These are phyloP conservation scores for human (Homo sapiens) DNA, from an alignment of 2,113 vertebrate genomes.

Conservation along the genomic window DNA sequence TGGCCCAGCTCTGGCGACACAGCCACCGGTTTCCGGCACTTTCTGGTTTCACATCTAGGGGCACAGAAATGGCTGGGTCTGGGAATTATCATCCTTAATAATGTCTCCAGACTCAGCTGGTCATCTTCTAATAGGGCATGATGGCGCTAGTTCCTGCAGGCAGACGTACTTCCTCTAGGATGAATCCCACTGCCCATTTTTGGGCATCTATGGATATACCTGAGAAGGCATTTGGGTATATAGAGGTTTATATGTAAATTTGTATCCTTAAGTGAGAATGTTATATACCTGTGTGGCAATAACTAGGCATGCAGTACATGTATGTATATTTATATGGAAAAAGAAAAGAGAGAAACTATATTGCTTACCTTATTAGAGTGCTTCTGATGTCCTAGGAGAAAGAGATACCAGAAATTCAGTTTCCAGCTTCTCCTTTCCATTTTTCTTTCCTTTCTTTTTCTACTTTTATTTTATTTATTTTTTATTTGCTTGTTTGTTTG, in stretches of 20 bases:
- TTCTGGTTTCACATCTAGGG: conserved; percentile 74
- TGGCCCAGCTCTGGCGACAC: conserved; percentile 73
- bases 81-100: not conserved
- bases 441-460: too few relatives aligned
- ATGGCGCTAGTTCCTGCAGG: not conserved
- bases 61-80: not conserved
- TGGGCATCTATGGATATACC: fast-evolving
- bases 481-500: too few relatives aligned
- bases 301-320: not conserved
- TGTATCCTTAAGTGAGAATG: not conserved
- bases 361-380: conserved; percentile 71
- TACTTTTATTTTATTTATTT: too few relatives aligned
- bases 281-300: not conserved
- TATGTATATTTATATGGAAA: not conserved
- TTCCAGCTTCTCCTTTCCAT: not conserved
- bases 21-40: conserved; percentile 72
- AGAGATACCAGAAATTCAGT: conserved; percentile 10
- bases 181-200: too few relatives aligned
- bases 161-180: not conserved
- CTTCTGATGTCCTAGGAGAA: conserved; percentile 70
- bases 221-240: not conserved
- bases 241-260: not conserved
- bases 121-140: not conserved
- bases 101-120: not conserved
- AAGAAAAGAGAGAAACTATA: not conserved